Conservation (phyloP, 2,797 vertebrate species). For the Florisuga fusca region DNA sequence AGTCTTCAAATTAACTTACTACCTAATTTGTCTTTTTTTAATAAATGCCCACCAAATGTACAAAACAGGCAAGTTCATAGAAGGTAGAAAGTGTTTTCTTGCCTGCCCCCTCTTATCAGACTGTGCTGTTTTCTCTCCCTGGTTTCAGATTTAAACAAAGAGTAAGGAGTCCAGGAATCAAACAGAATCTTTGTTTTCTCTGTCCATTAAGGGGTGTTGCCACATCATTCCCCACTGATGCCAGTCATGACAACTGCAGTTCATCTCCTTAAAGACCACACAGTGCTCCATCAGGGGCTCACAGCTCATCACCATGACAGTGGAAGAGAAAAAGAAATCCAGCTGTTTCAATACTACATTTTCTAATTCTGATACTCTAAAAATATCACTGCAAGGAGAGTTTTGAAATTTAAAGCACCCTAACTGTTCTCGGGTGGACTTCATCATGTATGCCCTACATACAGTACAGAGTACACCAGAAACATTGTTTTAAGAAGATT, state of each 20-base stretch:
- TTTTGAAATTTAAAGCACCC: not conserved
- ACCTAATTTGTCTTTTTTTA: not conserved
- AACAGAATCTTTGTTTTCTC: not conserved
- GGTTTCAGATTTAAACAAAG: not conserved
- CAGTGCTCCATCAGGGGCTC: not conserved
- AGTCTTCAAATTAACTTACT: not conserved
- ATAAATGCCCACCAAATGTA: fast-evolving
- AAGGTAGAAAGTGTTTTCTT: not conserved
- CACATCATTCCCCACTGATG: fast-evolving
- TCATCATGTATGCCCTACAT: fast-evolving
- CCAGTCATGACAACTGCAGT: not conserved
- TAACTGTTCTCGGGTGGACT: not conserved
- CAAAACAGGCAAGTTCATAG: not conserved
- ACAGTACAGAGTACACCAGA: not conserved
- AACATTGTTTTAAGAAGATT: not conserved
- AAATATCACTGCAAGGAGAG: not conserved
- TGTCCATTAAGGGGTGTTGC: fast-evolving
- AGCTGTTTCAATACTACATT: not conserved
- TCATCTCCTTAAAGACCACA: not conserved
- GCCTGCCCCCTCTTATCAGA: not conserved
- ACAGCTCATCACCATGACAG: too few species aligned
- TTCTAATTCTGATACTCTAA: not conserved
- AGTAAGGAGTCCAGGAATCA: not conserved
- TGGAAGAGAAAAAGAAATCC: not conserved
- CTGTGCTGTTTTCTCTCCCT: fast-evolving